These are phyloP conservation scores for Lasioglossum leucozonium DNA, from an alignment of 2,888 invertebrate species.

Conservation along the genomic window DNA sequence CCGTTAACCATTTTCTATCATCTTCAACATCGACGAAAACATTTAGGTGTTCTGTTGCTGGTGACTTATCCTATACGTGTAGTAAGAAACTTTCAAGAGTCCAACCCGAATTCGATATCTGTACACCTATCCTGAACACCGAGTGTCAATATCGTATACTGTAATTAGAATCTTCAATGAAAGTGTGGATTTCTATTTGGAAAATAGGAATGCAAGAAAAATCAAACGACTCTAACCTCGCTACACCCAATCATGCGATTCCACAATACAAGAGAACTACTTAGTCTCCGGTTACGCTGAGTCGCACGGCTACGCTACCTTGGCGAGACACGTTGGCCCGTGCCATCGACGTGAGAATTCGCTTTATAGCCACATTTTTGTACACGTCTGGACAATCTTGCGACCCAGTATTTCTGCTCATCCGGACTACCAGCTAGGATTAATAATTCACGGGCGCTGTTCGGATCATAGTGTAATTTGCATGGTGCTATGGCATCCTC, in stretches of 20 bases:
- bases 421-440: constrained; percentile 93
- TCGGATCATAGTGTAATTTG: constrained; percentile 97
- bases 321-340: constrained; percentile 88
- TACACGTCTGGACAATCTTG: constrained; percentile 95
- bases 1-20: not conserved
- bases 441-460: constrained; percentile 96
- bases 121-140: constrained; percentile 15
- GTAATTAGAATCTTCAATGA: constrained; percentile 1
- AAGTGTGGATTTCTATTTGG: constrained; percentile 10
- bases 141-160: constrained; percentile 9
- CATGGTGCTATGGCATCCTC: constrained; percentile 96
- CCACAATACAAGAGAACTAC: constrained; percentile 81
- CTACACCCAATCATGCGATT: constrained; percentile 83
- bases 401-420: constrained; percentile 97
- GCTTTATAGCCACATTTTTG: constrained; percentile 97
- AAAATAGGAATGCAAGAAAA: constrained; percentile 62
- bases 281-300: constrained; percentile 80
- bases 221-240: constrained; percentile 80
- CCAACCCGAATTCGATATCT: constrained; percentile 9
- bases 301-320: constrained; percentile 86
- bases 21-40: not conserved
- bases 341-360: constrained; percentile 86
- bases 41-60: not conserved
- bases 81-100: constrained; percentile 4
- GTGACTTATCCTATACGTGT: not conserved